Evolutionary conservation across 1,140 invertebrate species (phyloP).

Genomic region (Aleiodes sp.): DNA sequence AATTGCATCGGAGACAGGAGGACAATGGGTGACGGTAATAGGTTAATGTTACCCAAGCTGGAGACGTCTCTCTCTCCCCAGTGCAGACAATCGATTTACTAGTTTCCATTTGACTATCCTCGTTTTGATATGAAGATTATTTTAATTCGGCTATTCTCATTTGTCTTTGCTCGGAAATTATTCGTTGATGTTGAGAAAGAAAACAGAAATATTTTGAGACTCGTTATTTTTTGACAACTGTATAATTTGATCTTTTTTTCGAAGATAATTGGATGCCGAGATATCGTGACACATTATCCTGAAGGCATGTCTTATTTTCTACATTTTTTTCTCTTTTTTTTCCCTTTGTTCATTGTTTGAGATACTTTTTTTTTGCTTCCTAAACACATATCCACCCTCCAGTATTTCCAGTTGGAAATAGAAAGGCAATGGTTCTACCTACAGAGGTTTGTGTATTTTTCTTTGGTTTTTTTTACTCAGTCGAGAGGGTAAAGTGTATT

Average conservation of each 20-base stretch:
- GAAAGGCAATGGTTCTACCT: neutral
- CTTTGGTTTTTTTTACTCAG: slow-evolving; percentile 22
- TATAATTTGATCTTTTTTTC: neutral
- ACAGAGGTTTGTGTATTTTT: slow-evolving; percentile 26
- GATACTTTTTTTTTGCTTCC: neutral
- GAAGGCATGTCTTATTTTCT: neutral
- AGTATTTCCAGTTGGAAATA: slow-evolving; percentile 11
- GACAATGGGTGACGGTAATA: slow-evolving; percentile 27
- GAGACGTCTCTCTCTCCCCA: neutral
- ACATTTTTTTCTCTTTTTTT: neutral
- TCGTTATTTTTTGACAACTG: neutral
- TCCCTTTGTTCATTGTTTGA: neutral
- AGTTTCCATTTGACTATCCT: neutral
- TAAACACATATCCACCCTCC: neutral
- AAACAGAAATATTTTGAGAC: neutral
- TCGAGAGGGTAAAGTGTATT: slow-evolving; percentile 48
- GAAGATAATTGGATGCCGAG: neutral
- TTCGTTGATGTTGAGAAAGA: neutral
- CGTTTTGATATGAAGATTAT: neutral
- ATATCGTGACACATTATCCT: slow-evolving; percentile 1
- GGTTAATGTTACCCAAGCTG: slow-evolving; percentile 34
- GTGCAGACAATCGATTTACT: neutral
- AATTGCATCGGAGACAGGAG: slow-evolving; percentile 25
- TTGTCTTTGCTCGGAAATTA: neutral
- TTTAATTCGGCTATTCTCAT: neutral